Conservation (phyloP, 2,888 invertebrate genomes). For the Cephus pulcher region DNA sequence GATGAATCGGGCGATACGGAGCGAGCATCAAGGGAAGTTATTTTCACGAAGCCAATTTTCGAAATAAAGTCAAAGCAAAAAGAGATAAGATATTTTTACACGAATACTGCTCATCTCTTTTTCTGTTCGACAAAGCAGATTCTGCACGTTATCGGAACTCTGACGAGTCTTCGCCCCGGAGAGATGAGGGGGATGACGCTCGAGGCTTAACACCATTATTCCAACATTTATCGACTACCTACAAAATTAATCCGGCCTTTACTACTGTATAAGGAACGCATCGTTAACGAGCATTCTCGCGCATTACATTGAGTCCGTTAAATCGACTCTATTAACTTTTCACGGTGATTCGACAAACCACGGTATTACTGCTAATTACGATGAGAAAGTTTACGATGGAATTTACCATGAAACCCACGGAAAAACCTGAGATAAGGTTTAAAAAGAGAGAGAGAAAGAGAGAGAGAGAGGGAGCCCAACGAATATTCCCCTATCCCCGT, state of each 20-base stretch:
- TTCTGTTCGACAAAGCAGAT: slow-evolving; percentile 19
- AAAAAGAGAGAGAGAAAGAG: background rate
- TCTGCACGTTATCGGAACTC: slow-evolving; percentile 29
- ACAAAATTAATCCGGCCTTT: slow-evolving; percentile 2
- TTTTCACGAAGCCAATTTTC: background rate
- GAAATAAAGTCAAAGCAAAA: background rate
- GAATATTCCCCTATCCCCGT: background rate
- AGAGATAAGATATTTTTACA: background rate
- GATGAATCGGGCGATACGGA: background rate
- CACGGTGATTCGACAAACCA: background rate
- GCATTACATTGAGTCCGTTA: background rate
- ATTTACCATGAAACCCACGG: background rate
- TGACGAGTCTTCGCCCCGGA: background rate
- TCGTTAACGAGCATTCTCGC: background rate
- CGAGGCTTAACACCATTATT: background rate
- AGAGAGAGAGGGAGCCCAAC: background rate
- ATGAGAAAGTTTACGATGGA: background rate
- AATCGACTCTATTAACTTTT: slow-evolving; percentile 6
- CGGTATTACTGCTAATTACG: background rate
- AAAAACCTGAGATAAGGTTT: background rate
- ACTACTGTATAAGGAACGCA: background rate
- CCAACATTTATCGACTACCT: background rate
- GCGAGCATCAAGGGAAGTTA: background rate
- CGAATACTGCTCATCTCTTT: background rate
- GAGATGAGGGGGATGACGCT: slow-evolving; percentile 9